Evolutionary conservation across 1,140 invertebrate species (phyloP).

Genomic region (Plutomurus gul): DNA sequence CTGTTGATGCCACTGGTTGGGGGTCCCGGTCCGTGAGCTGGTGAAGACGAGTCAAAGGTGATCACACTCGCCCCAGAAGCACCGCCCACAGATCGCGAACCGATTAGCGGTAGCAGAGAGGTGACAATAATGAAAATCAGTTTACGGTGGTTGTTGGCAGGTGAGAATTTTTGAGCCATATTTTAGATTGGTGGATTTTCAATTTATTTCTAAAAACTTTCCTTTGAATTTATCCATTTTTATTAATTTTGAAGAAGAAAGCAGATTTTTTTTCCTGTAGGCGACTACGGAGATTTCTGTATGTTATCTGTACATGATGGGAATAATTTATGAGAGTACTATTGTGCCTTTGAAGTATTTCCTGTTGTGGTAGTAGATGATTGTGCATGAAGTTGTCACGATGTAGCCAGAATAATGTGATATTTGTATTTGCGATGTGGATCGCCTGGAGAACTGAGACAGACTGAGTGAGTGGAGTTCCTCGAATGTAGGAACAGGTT

Average conservation of each 20-base stretch:
- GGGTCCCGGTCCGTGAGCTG: neutral
- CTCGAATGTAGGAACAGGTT: neutral
- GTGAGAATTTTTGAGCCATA: neutral
- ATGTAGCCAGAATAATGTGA: neutral
- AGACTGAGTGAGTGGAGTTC: neutral
- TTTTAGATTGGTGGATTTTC: too few relatives aligned
- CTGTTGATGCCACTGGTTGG: neutral
- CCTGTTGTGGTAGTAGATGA: too few relatives aligned
- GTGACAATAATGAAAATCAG: neutral
- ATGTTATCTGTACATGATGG: too few relatives aligned
- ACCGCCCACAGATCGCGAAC: conserved; percentile 14
- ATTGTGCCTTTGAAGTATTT: too few relatives aligned
- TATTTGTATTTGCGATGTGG: conserved; percentile 2
- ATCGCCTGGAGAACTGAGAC: conserved; percentile 1
- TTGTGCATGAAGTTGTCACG: too few relatives aligned
- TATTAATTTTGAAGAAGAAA: too few relatives aligned
- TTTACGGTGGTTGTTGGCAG: neutral
- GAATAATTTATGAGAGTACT: too few relatives aligned
- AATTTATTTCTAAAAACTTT: too few relatives aligned
- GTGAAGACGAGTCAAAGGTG: neutral
- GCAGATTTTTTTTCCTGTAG: too few relatives aligned
- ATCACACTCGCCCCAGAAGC: neutral
- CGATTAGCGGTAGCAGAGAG: conserved; percentile 14
- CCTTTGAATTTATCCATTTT: too few relatives aligned
- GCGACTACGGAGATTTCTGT: too few relatives aligned